These are phyloP conservation scores for Dreissena polymorpha DNA, from an alignment of 1,140 invertebrate genomes.

Conservation along the genomic window DNA sequence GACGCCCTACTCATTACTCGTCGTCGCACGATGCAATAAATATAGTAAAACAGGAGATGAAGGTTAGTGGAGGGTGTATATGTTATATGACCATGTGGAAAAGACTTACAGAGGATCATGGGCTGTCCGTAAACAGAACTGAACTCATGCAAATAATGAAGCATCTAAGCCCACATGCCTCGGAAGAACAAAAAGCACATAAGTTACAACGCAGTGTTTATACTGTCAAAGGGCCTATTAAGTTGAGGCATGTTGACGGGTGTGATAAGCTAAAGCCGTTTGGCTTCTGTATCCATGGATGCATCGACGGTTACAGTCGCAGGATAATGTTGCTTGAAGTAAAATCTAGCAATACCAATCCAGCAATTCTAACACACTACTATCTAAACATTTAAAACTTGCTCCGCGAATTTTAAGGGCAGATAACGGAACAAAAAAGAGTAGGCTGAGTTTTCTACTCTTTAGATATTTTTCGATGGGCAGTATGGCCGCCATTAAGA, in stretches of 20 bases:
- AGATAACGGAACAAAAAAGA: slow-evolving; percentile 57
- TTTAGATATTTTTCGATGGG: slow-evolving; percentile 18
- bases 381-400: slow-evolving; percentile 45
- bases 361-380: slow-evolving; percentile 58
- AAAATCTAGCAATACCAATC: slow-evolving; percentile 71
- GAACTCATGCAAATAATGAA: slow-evolving; percentile 20
- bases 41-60: too few relatives aligned
- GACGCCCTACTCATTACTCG: too few relatives aligned
- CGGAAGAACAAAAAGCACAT: slow-evolving; percentile 22
- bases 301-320: too few relatives aligned
- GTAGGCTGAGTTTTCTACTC: slow-evolving; percentile 25
- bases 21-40: too few relatives aligned
- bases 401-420: slow-evolving; percentile 43
- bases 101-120: slow-evolving; percentile 16
- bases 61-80: too few relatives aligned
- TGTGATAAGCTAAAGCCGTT: slow-evolving; percentile 75
- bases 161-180: slow-evolving; percentile 7
- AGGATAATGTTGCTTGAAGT: too few relatives aligned
- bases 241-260: slow-evolving; percentile 71
- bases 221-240: slow-evolving; percentile 63
- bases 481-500: slow-evolving; percentile 27
- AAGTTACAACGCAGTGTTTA: slow-evolving; percentile 56
- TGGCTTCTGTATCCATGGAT: too few relatives aligned
- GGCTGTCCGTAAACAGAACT: background rate
- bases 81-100: slow-evolving; percentile 16